Base-by-base conservation (phyloP, 1,140 invertebrate species). In the Hylyphantes graminicola region DNA sequence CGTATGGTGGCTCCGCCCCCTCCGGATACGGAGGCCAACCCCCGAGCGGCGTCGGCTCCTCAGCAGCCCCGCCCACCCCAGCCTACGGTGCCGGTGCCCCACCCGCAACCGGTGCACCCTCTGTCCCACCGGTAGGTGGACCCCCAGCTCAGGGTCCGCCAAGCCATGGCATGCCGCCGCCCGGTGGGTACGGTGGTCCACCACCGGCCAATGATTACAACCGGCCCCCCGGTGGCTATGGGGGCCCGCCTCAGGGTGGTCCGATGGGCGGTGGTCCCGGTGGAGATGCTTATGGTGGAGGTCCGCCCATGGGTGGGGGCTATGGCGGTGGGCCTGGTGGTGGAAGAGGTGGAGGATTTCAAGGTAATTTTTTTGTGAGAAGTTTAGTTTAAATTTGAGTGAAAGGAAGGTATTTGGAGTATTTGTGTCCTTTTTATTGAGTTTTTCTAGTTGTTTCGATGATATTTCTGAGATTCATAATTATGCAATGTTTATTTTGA, bases 1-100 rank as follows among this genome's bases (percentile, higher is more conserved):
- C 82, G 10, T 85, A 85, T n/a, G 82, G 82, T 19, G 82, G 73
- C 11, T 76, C 82, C 54, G 86, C 81, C 35, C 81, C 86, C 13
- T 17, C 79, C 9, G 80, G 78, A 5, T 83, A 81, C 79, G 85
- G 85, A 21, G 70, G 78, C 48, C 74, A 77, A 72, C 72, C 80
- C 59, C 80, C 75, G 48, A 77, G 65, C 50, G 54, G 72, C 77
- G 75, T 74, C 61, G 65, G 76, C 64, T 70, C 59, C 11, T 85
- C 86, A 19, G 65, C 86, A 17, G 67, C 78, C 35, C 63, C 81
- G 57, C 53, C 85, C 19, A 72, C 82, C 61, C 74, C 82, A 68
- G 82, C 72, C 8, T 85, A 85, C 72, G 65, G 82, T 59, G 82
- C 64, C 70, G 82, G 82, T 35, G 74, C 73, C 17, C 65, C 77